These are phyloP conservation scores for Plebejus argus DNA, from an alignment of 2,888 invertebrate species.

Conservation along the genomic window DNA sequence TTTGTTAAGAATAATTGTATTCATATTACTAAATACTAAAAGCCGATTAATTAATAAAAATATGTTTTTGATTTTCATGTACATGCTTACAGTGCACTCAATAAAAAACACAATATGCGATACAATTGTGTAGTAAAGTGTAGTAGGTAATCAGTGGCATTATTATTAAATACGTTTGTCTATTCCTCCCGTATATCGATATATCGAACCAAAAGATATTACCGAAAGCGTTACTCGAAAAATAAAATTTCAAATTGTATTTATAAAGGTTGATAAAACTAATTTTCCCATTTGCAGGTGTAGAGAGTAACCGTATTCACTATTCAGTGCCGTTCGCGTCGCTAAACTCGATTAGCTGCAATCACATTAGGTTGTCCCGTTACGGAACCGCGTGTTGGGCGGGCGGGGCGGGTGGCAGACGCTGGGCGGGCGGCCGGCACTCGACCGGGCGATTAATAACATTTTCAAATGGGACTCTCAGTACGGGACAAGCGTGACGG, in stretches of 20 bases:
- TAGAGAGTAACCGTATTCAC: conserved; percentile 37
- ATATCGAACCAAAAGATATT: neutral
- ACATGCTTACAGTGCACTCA: no score
- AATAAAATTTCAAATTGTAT: conserved; percentile 10
- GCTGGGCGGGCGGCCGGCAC: conserved; percentile 36
- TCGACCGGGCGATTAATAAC: conserved; percentile 43
- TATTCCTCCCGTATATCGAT: no score
- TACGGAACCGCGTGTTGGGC: conserved; percentile 35
- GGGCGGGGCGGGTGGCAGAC: neutral
- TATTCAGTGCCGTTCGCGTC: conserved; percentile 32
- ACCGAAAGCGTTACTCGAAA: neutral
- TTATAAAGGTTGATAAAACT: conserved; percentile 28
- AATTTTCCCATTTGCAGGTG: conserved; percentile 32
- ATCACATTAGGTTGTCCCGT: conserved; percentile 42
- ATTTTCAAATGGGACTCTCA: conserved; percentile 42
- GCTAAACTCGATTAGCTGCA: conserved; percentile 39
- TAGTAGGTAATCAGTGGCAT: no score
- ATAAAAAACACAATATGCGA: no score
- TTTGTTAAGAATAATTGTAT: no score
- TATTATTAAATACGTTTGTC: no score
- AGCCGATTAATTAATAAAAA: no score
- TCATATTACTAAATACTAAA: no score
- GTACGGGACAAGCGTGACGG: conserved; percentile 34
- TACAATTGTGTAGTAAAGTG: no score
- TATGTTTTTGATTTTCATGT: no score